Conservation (phyloP, 2,888 invertebrate species). For the Pyrochroa serraticornis region DNA sequence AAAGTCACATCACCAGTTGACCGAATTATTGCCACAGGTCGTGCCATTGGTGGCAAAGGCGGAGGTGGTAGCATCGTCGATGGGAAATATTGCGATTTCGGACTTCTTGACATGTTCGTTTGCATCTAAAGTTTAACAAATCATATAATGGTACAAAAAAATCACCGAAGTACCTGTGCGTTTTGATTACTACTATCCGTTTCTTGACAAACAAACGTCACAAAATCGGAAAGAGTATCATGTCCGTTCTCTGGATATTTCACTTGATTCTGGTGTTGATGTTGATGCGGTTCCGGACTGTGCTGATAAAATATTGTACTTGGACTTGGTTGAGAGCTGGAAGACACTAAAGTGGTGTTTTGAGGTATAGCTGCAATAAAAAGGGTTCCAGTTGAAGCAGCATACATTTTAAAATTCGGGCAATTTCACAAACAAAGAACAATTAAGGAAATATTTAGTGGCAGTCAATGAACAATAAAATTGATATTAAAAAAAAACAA, state of each 20-base stretch:
- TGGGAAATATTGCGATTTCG: slow-evolving; percentile 84
- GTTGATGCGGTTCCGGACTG: slow-evolving; percentile 64
- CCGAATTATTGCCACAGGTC: slow-evolving; percentile 94
- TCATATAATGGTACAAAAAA: background rate
- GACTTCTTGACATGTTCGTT: slow-evolving; percentile 67
- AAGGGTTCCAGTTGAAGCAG: background rate
- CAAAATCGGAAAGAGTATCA: slow-evolving; percentile 94
- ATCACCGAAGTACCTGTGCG: slow-evolving; percentile 67
- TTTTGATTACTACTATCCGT: slow-evolving; percentile 79
- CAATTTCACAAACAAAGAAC: no score
- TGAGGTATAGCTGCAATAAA: slow-evolving; percentile 58
- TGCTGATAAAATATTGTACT: slow-evolving; percentile 63
- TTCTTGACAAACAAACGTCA: slow-evolving; percentile 96
- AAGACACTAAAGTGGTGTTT: slow-evolving; percentile 60
- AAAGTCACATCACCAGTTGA: slow-evolving; percentile 74
- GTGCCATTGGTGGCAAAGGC: slow-evolving; percentile 93
- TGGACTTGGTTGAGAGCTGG: slow-evolving; percentile 63
- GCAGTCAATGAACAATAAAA: no score
- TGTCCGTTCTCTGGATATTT: slow-evolving; percentile 86
- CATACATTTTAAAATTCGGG: no score
- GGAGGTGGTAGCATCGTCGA: slow-evolving; percentile 95
- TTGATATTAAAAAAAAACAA: no score
- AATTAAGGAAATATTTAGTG: no score
- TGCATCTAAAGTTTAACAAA: slow-evolving; percentile 56
- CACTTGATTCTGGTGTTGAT: slow-evolving; percentile 58